Percentiles rank a stretch among this genome's conserved stretches.
Conservation (phyloP, 1,140 invertebrate species). For the Chymomyza costata region DNA sequence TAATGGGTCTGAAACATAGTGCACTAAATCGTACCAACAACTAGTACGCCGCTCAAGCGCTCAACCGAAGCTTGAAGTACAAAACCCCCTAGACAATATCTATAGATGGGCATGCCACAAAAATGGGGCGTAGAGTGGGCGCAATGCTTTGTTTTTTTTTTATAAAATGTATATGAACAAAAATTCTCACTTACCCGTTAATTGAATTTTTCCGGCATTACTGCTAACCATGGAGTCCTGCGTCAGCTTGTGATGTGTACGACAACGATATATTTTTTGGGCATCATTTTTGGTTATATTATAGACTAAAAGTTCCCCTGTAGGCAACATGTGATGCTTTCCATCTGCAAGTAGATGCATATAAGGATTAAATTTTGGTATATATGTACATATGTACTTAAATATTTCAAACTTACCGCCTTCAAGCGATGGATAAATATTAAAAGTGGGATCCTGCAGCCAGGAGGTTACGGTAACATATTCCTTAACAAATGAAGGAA, state of each 20-base stretch:
- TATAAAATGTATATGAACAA: too few relatives aligned
- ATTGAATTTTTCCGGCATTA: conserved; percentile 82
- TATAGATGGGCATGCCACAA: too few relatives aligned
- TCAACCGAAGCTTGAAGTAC: too few relatives aligned
- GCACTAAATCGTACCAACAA: too few relatives aligned
- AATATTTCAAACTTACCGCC: conserved; percentile 40
- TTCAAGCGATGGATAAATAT: conserved; percentile 65
- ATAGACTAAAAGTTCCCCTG: conserved; percentile 85
- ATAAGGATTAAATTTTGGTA: conserved; percentile 18
- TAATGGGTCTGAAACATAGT: too few relatives aligned
- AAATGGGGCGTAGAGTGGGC: not conserved
- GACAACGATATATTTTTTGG: conserved; percentile 74
- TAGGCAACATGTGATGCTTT: conserved; percentile 86
- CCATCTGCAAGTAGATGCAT: conserved; percentile 78
- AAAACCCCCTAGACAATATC: too few relatives aligned
- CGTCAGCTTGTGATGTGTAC: conserved; percentile 63
- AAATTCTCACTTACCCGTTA: conserved; percentile 78
- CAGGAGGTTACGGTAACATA: conserved; percentile 88
- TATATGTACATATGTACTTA: not conserved
- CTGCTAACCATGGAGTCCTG: conserved; percentile 81
- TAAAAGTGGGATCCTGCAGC: conserved; percentile 83
- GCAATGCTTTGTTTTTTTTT: too few relatives aligned
- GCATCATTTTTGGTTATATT: conserved; percentile 84
- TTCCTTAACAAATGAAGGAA: conserved; percentile 86
- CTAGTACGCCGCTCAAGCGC: too few relatives aligned